phyloP scores from a whole-genome alignment of 2,797 vertebrate species.

The Oceanodroma leucorhoa region DNA sequence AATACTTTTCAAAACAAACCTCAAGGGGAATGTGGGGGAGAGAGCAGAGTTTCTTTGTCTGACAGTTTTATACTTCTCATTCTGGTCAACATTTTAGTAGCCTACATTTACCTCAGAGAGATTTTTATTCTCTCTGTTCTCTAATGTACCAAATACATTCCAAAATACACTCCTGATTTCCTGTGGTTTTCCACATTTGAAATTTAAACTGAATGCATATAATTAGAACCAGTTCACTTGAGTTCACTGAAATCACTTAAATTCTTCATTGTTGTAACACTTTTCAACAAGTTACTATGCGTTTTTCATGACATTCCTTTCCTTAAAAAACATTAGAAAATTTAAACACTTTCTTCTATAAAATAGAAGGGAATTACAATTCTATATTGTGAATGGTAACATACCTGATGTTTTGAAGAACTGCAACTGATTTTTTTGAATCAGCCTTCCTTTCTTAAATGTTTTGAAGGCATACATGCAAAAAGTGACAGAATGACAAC shows the following conservation, averaged over 20 bases:
- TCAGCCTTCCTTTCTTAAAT: background rate
- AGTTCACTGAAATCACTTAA: background rate
- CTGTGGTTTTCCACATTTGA: background rate
- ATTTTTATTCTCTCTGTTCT: background rate
- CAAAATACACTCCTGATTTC: background rate
- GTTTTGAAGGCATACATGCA: background rate
- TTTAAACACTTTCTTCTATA: background rate
- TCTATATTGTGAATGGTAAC: background rate
- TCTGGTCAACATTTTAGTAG: background rate
- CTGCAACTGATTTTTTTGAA: background rate
- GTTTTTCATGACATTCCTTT: background rate
- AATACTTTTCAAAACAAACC: background rate
- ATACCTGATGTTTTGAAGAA: background rate
- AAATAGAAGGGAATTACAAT: background rate
- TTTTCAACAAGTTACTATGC: background rate
- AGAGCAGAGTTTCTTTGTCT: background rate
- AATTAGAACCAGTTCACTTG: background rate
- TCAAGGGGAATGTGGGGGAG: background rate
- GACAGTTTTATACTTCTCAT: background rate
- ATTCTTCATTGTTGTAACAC: background rate
- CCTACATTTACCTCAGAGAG: background rate
- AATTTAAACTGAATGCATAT: background rate
- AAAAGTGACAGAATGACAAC: background rate
- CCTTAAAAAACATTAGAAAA: background rate
- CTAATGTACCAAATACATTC: background rate